Evolutionary conservation across 1,140 invertebrate species (phyloP).

Genomic region (Campoletis sonorensis): DNA sequence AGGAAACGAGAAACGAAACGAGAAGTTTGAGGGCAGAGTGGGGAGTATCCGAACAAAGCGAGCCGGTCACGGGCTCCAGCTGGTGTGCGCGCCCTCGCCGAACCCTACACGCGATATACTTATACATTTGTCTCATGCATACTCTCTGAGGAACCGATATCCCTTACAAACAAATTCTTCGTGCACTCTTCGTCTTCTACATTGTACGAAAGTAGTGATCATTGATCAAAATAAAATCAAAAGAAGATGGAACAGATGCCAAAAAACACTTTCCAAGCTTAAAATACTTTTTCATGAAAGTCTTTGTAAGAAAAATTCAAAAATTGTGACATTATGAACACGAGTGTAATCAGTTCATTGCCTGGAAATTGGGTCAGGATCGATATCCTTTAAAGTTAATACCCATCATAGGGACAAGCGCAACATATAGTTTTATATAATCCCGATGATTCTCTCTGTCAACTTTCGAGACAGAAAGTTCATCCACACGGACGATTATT

Average conservation of each 20-base stretch:
- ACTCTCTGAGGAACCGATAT: neutral
- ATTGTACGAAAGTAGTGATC: neutral
- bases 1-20: slow-evolving; percentile 12
- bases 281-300: no score
- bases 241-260: neutral
- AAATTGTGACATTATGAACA: no score
- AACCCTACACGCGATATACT: neutral
- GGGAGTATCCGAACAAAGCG: slow-evolving; percentile 20
- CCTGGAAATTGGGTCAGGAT: no score
- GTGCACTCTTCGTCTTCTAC: neutral
- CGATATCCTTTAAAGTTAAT: no score
- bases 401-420: no score
- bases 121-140: neutral
- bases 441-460: no score
- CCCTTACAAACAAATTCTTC: neutral
- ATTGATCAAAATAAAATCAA: neutral
- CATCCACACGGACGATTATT: no score
- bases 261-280: no score
- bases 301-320: no score
- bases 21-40: neutral
- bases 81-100: slow-evolving; percentile 11
- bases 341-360: no score
- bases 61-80: slow-evolving; percentile 19
- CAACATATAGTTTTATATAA: no score
- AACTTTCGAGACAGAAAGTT: no score